Conservation (phyloP, 2,888 invertebrate species). For the Drosophila nr. fundita region DNA sequence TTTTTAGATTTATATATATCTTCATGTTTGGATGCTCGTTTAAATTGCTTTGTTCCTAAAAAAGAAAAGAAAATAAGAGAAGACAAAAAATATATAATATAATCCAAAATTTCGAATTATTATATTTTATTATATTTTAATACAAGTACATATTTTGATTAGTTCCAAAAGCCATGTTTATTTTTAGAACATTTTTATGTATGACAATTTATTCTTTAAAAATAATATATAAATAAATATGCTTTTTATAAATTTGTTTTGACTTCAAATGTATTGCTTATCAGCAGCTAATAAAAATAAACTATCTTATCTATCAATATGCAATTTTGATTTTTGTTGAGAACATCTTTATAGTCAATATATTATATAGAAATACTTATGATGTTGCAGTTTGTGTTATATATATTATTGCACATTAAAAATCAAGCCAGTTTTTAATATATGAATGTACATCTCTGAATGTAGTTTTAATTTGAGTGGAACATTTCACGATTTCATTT, state of each 20-base stretch:
- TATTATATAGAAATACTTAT: background rate
- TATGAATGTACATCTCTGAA: no score
- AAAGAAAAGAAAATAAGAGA: no score
- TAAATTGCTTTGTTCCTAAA: background rate
- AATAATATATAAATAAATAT: background rate
- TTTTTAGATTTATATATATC: background rate
- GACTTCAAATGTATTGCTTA: constrained; percentile 12
- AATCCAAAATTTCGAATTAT: background rate
- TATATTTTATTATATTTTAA: background rate
- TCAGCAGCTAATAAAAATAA: constrained; percentile 12
- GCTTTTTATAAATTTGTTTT: background rate
- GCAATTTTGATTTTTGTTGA: background rate
- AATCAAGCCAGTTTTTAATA: background rate
- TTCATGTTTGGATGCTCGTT: background rate
- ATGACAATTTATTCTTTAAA: background rate
- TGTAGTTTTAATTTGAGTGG: background rate
- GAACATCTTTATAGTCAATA: background rate
- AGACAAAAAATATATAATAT: background rate
- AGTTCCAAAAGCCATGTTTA: background rate
- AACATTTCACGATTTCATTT: background rate
- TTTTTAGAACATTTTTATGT: constrained; percentile 10
- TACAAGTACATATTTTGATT: background rate
- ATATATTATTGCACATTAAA: background rate
- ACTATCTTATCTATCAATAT: constrained; percentile 17
- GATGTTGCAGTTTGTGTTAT: no score